Percentiles rank a stretch among this genome's conserved stretches.
These are phyloP conservation scores for Pantherophis alleghaniensis DNA, from an alignment of 2,797 vertebrate species.

Conservation along the genomic window DNA sequence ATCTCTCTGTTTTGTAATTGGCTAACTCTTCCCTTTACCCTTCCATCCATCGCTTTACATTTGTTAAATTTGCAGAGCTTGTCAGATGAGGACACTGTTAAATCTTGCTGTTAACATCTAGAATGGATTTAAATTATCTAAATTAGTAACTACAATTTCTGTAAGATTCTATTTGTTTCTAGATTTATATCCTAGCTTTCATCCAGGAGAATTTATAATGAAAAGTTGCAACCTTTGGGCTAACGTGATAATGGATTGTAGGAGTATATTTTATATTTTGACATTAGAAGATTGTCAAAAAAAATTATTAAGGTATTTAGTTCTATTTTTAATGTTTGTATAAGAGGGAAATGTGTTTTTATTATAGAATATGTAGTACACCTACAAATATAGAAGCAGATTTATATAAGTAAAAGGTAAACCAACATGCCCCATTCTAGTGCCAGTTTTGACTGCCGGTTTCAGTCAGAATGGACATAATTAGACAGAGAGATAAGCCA, in stretches of 20 bases:
- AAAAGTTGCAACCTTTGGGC: not conserved
- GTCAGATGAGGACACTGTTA: not conserved
- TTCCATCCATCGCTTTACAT: not conserved
- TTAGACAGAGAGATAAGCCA: constrained; percentile 66
- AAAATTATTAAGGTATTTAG: too few species aligned
- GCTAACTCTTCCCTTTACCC: not conserved
- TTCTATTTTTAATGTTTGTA: not conserved
- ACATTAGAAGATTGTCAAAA: not conserved
- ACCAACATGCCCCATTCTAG: constrained; percentile 11
- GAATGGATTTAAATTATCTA: not conserved
- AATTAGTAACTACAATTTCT: not conserved
- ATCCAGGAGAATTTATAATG: not conserved
- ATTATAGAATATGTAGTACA: not conserved
- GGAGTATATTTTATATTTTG: not conserved
- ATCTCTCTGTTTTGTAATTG: not conserved
- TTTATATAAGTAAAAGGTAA: not conserved
- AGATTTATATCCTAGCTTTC: not conserved
- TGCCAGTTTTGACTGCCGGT: constrained; percentile 15
- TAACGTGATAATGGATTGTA: not conserved
- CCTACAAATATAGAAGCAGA: not conserved
- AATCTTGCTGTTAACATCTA: not conserved
- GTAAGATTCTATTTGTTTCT: not conserved
- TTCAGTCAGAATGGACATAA: constrained; percentile 38
- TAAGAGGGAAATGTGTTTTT: not conserved
- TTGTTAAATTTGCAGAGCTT: not conserved